Conservation (phyloP, 1,140 invertebrate genomes). For the Trichoplusia ni region DNA sequence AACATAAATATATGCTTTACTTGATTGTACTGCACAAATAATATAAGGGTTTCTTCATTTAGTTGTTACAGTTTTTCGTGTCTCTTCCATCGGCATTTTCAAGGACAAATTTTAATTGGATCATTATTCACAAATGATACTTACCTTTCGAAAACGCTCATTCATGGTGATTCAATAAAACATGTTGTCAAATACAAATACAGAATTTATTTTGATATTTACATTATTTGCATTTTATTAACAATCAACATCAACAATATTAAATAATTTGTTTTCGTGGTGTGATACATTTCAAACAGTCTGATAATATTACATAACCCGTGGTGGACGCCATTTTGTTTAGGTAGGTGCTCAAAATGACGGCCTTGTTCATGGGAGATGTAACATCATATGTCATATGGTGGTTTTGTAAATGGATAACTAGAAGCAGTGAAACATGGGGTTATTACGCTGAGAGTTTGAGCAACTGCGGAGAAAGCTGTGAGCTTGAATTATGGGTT, state of each 20-base stretch:
- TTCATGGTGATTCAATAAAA: conserved; percentile 43
- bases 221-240: conserved; percentile 84
- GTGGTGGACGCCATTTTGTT: conserved; percentile 56
- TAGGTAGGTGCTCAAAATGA: conserved; percentile 37
- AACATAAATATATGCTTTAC: no score
- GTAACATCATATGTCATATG: conserved; percentile 64
- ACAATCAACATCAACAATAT: conserved; percentile 84
- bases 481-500: conserved; percentile 70
- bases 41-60: no score
- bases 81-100: no score
- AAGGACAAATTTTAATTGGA: no score
- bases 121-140: no score
- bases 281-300: conserved; percentile 77
- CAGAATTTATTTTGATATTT: conserved; percentile 83
- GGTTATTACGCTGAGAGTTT: conserved; percentile 57
- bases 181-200: conserved; percentile 80
- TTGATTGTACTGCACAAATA: no score
- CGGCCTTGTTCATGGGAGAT: conserved; percentile 45
- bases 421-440: conserved; percentile 72
- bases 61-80: no score
- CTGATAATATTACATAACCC: conserved; percentile 69
- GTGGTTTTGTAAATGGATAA: conserved; percentile 58
- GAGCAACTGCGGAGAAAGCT: conserved; percentile 78
- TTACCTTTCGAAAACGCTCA: no score
- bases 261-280: conserved; percentile 81